These are phyloP conservation scores for Thymelicus lineola DNA, from an alignment of 2,888 invertebrate species.

Conservation along the genomic window DNA sequence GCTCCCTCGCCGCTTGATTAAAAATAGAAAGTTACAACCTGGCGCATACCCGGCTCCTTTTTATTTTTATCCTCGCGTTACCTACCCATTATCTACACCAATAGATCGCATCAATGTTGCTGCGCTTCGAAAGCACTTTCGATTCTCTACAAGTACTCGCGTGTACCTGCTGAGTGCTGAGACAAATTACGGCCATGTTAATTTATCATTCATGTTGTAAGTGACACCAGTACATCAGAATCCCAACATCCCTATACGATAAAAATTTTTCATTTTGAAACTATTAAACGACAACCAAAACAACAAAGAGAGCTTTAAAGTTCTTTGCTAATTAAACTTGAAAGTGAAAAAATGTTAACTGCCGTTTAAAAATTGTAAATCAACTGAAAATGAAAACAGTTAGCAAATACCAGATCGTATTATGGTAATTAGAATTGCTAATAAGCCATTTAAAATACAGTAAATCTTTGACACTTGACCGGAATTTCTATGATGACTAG, in stretches of 20 bases:
- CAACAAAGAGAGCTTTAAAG: not conserved
- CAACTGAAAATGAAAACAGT: conserved; percentile 9
- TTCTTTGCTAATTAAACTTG: not conserved
- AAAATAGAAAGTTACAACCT: conserved; percentile 83
- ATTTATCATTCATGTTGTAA: not conserved
- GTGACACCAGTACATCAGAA: not conserved
- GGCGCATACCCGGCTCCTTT: conserved; percentile 70
- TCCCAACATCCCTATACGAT: not conserved
- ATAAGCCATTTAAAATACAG: conserved; percentile 22
- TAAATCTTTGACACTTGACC: conserved; percentile 27
- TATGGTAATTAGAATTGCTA: conserved; percentile 22
- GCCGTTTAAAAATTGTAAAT: not conserved
- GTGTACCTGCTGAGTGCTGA: conserved; percentile 3
- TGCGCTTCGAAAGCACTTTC: conserved; percentile 63
- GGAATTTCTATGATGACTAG: conserved; percentile 24
- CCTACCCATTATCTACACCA: conserved; percentile 66
- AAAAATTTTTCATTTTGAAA: too few species aligned
- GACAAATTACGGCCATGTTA: conserved; percentile 11
- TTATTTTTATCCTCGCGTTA: conserved; percentile 76
- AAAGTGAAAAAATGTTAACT: not conserved
- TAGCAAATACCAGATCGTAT: conserved; percentile 8
- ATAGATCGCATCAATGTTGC: conserved; percentile 64
- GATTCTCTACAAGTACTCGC: conserved; percentile 41
- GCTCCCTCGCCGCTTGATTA: conserved; percentile 78
- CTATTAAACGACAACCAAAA: too few species aligned